Base-by-base conservation (phyloP, 2,113 vertebrate genomes). In the Aix galericulata region DNA sequence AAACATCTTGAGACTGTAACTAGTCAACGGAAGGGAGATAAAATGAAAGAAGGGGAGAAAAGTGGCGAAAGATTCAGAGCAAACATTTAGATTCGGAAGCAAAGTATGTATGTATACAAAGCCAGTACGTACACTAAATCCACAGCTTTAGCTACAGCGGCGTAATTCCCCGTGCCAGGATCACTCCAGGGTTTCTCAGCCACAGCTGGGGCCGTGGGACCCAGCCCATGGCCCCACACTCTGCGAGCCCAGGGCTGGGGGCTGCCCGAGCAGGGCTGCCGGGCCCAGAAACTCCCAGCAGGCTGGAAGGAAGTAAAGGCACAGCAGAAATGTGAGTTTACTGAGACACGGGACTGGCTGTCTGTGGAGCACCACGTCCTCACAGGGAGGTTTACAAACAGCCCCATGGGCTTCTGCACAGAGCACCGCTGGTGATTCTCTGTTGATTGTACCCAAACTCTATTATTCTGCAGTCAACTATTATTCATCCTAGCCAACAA, bases 1-100 rank as follows among this genome's bases (percentile, higher is more conserved):
- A 97, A 97, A 97, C 94, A 94, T 36, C 95, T 95, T 14, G 59
- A 88, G 94, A 96, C 82, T 88, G 94, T 93, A 76, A 89, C 93
- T 90, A 85, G 96, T 67, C 82, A 59, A 92, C 86, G 89, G 90
- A 72, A 82, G 93, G 26, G 64, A 88, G 81, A 53, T 67, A 71
- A 93, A 89, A 85, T 68, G 77, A 92, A 63, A 69, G 80, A 53
- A 85, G 63, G 26, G 71, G 68, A 83, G 75, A 86, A 63, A 67
- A 82, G 89, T 85, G 84, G 78, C 74, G 58, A 79, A 87, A 58
- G 94, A 94, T 53, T 62, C 94, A 86, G 82, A 91, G 95, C 91
- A 94, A 94, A 93, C 91, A 87, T 69, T 44, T 53, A 82, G 88
- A 91, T 82, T 40, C 6, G 2, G 69, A 56, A 85, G 78, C n/a